phyloP scores from a whole-genome alignment of 2,888 invertebrate species.

The Drosophila tripunctata region DNA sequence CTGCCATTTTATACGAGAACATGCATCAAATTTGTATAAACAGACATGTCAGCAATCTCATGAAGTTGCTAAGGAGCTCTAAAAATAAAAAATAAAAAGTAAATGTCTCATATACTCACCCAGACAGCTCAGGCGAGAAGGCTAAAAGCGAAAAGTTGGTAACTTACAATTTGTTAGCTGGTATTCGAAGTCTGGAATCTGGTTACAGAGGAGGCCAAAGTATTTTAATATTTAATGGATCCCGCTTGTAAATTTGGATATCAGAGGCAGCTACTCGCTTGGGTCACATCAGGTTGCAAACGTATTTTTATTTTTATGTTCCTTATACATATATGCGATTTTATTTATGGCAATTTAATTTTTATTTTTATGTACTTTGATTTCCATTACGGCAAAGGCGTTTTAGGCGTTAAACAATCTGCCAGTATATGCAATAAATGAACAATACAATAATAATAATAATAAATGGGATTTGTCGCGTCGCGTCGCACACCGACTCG shows the following conservation, averaged over 20 bases:
- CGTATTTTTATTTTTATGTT: slow-evolving; percentile 26
- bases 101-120: slow-evolving; percentile 40
- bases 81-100: no score
- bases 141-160: slow-evolving; percentile 1
- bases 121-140: slow-evolving; percentile 3
- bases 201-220: slow-evolving; percentile 17
- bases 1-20: neutral
- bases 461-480: slow-evolving; percentile 19
- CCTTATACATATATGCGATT: slow-evolving; percentile 25
- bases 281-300: slow-evolving; percentile 18
- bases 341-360: slow-evolving; percentile 74
- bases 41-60: slow-evolving; percentile 6
- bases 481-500: slow-evolving; percentile 39
- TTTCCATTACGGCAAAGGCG: slow-evolving; percentile 57
- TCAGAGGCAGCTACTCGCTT: slow-evolving; percentile 13
- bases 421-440: slow-evolving; percentile 27
- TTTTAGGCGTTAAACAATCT: slow-evolving; percentile 30
- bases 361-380: slow-evolving; percentile 70
- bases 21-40: slow-evolving; percentile 2
- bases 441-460: slow-evolving; percentile 25
- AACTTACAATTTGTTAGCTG: no score
- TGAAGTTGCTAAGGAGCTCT: slow-evolving; percentile 1
- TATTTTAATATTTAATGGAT: slow-evolving; percentile 61
- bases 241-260: slow-evolving; percentile 45
- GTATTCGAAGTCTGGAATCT: no score